Evolutionary conservation across 2,888 invertebrate genomes (phyloP), one percentile per base, ranked within the genome.

Genomic region (Coenonympha arcania): DNA sequence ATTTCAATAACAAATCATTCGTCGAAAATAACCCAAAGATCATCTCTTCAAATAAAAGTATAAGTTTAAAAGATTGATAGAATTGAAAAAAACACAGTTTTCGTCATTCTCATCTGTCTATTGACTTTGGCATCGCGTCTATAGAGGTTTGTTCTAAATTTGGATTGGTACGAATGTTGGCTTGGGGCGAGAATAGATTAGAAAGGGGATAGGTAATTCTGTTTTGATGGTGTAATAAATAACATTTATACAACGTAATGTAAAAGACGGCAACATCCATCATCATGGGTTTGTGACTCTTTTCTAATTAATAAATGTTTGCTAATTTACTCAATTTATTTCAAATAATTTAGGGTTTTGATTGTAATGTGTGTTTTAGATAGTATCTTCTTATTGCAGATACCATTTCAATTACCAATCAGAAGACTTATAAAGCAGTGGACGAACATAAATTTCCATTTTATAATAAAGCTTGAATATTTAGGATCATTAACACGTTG

Each of bases 51-150:
- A 39, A 39, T 24, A 22, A 22, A 22, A 11, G 16, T 30, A n/a
- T 22, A 16, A 46, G 22, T 36, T 47, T 48, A 45, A 37, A 51
- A 43, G 42, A 40, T 56, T 55, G 46, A 13, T n/a, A 52, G 54
- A 55, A 58, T 48, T 52, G 43, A 30, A 57, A n/a, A 56, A 55
- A 47, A 48, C 28, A 5, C 26, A 22, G 15, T 28, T 41, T 26
- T 31, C 42, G 39, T 57, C 56, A 54, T 60, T 56, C 57, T 53
- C 44, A 58, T 46, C 50, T 56, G 64, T 63, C 59, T 71, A 68
- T 73, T 65, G 67, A 66, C 61, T 70, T 69, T 68, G 64, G 68
- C 69, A 13, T 71, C 72, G 71, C 75, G 74, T 70, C 69, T 68
- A 56, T 59, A 58, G 47, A 39, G 39, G 4, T 66, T 48, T 65